A percentile compares a stretch with the other conserved stretches of the same genome.
phyloP scores from a whole-genome alignment of 2,113 vertebrate genomes.

The Caloenas nicobarica region DNA sequence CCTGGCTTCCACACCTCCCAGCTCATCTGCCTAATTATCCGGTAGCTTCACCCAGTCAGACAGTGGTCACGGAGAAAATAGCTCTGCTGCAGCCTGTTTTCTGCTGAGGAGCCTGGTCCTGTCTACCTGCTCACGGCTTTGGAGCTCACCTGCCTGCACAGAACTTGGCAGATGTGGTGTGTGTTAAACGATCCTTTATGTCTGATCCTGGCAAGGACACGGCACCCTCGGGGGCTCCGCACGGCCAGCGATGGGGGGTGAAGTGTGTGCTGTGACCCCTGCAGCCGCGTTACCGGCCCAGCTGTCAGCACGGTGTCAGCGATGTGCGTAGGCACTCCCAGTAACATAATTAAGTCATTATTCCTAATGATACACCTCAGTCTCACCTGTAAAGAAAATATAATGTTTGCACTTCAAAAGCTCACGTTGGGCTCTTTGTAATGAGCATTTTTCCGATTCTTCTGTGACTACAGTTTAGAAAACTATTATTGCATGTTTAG shows the following conservation, averaged over 20 bases:
- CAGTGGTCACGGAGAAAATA: fast-evolving
- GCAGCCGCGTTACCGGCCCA: neutral
- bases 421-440: slow-evolving; percentile 5
- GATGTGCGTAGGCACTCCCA: neutral
- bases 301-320: neutral
- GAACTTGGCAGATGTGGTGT: neutral
- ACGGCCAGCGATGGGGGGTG: fast-evolving
- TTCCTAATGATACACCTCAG: neutral
- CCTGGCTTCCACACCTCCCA: neutral
- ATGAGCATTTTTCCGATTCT: neutral
- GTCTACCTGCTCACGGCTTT: neutral
- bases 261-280: neutral
- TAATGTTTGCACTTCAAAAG: slow-evolving; percentile 37
- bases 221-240: neutral
- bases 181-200: fast-evolving
- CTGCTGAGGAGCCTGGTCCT: neutral
- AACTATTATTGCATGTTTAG: neutral
- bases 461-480: neutral
- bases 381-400: slow-evolving; percentile 39
- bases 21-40: neutral
- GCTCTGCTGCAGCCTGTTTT: neutral
- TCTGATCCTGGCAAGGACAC: neutral
- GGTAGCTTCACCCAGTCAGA: neutral
- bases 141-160: neutral
- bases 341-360: slow-evolving; percentile 2